These are phyloP conservation scores for Perognathus longimembris DNA, from an alignment of 2,113 vertebrate genomes.

Conservation along the genomic window DNA sequence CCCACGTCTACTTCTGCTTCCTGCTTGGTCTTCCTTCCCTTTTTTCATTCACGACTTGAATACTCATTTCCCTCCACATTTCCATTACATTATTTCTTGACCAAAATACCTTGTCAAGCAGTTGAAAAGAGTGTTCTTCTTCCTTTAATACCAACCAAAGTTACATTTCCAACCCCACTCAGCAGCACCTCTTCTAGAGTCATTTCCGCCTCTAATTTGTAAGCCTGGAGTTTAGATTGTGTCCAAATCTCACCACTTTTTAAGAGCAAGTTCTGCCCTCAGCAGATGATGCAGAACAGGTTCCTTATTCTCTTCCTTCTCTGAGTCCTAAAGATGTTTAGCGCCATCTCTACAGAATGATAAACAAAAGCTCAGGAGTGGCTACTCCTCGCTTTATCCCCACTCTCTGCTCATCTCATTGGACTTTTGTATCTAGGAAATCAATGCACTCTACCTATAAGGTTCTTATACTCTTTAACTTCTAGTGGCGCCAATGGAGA, in stretches of 20 bases:
- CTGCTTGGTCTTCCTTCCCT: neutral
- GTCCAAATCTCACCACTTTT: neutral
- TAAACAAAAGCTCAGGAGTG: neutral
- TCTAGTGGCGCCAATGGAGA: neutral
- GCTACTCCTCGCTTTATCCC: neutral
- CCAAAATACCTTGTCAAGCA: constrained; percentile 3
- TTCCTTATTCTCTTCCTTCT: neutral
- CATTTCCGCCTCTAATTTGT: neutral
- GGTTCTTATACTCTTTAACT: neutral
- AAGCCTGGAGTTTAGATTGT: neutral
- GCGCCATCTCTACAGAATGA: neutral
- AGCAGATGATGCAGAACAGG: neutral
- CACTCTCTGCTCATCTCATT: neutral
- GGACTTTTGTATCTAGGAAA: neutral
- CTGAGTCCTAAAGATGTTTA: neutral
- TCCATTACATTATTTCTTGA: neutral
- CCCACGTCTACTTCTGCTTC: neutral
- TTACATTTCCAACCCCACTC: neutral
- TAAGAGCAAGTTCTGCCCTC: neutral
- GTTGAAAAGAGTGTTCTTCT: neutral
- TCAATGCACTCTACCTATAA: neutral
- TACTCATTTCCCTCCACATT: neutral
- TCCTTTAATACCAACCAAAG: neutral
- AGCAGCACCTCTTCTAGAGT: neutral
- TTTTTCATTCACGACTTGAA: neutral